Percentiles rank a stretch among this genome's conserved stretches.
Conservation (phyloP, 2,113 vertebrate species). For the Paradoxurus hermaphroditus region DNA sequence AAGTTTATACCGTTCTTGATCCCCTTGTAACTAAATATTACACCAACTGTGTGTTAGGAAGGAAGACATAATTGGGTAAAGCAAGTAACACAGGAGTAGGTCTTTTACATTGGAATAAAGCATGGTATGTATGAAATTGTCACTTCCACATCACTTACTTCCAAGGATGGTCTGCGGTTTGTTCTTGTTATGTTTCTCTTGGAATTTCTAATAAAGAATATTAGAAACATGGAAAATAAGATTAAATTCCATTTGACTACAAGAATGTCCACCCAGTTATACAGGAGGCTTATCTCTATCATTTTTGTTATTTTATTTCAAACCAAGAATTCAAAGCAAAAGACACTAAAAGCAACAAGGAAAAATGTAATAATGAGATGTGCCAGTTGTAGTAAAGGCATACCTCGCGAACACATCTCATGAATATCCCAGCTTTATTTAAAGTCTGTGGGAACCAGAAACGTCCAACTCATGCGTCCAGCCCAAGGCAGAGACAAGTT, state of each 20-base stretch:
- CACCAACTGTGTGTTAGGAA: background rate
- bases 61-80: background rate
- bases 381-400: background rate
- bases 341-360: background rate
- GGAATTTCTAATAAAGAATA: slow-evolving; percentile 87
- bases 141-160: slow-evolving; percentile 87
- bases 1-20: background rate
- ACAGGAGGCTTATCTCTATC: background rate
- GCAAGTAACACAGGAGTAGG: background rate
- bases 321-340: slow-evolving; percentile 54
- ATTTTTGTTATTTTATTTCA: slow-evolving; percentile 9
- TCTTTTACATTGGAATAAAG: background rate
- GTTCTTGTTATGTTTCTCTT: slow-evolving; percentile 90
- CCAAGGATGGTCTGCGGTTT: slow-evolving; percentile 87
- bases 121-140: background rate
- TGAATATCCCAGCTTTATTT: background rate
- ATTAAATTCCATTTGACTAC: background rate
- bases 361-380: background rate
- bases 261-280: background rate
- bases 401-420: background rate
- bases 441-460: background rate
- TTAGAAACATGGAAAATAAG: slow-evolving; percentile 60
- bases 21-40: background rate
- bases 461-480: background rate
- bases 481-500: background rate